A percentile compares a stretch with the other conserved stretches of the same genome.
Conservation (phyloP, 2,888 invertebrate genomes). For the Antheraea yamamai region DNA sequence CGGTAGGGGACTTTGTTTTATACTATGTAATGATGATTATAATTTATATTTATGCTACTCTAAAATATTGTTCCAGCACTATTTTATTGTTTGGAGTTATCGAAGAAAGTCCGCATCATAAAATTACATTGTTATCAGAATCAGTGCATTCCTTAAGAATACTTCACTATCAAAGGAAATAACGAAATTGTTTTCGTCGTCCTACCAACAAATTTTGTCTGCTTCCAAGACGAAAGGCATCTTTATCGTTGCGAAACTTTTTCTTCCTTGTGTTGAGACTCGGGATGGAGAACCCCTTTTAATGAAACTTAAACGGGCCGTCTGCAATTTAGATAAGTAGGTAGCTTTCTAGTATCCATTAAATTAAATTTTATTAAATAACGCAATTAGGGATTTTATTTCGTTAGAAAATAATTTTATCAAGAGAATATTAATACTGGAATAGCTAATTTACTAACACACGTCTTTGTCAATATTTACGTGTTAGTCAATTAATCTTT, state of each 20-base stretch:
- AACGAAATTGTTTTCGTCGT: slow-evolving; percentile 63
- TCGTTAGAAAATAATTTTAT: not conserved
- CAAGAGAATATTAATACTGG: too few species aligned
- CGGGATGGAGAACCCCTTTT: slow-evolving; percentile 56
- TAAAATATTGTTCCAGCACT: not conserved
- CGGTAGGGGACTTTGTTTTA: too few species aligned
- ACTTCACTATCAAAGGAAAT: slow-evolving; percentile 57
- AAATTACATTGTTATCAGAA: slow-evolving; percentile 34
- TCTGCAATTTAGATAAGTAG: slow-evolving; percentile 67
- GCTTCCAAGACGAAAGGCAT: slow-evolving; percentile 67
- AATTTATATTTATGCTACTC: not conserved
- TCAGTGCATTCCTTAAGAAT: slow-evolving; percentile 47
- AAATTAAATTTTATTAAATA: slow-evolving; percentile 35
- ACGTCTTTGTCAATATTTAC: too few species aligned
- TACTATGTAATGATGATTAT: too few species aligned
- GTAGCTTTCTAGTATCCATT: slow-evolving; percentile 53
- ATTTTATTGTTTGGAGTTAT: not conserved
- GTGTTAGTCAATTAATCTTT: not conserved
- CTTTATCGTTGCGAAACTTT: slow-evolving; percentile 75
- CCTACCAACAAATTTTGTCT: slow-evolving; percentile 60
- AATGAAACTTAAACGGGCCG: slow-evolving; percentile 71
- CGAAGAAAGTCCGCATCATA: not conserved
- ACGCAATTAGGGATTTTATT: not conserved
- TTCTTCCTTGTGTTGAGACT: slow-evolving; percentile 62
- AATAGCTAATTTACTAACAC: too few species aligned